Conservation (phyloP, 2,797 vertebrate species). For the Coracias cyanogaster region DNA sequence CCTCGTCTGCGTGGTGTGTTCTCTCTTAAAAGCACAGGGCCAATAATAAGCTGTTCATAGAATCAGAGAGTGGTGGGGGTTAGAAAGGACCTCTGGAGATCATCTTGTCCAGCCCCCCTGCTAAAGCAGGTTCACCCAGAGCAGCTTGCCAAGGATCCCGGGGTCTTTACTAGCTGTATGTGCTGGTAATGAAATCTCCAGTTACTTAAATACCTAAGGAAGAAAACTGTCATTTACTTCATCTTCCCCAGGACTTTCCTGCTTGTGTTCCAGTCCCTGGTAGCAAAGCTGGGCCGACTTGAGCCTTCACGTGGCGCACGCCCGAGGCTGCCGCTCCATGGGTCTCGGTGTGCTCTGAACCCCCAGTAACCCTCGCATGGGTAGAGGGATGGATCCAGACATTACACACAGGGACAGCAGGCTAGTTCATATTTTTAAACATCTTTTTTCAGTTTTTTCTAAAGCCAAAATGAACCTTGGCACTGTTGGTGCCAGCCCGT, state of each 20-base stretch:
- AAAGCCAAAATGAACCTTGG: not conserved
- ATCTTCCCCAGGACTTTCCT: not conserved
- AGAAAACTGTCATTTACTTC: not conserved
- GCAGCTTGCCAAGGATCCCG: not conserved
- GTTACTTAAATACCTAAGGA: not conserved
- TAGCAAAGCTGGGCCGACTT: not conserved
- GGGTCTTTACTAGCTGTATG: not conserved
- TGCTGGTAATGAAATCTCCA: not conserved
- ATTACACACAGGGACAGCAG: not conserved
- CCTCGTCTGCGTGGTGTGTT: rapidly evolving
- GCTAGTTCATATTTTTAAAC: not conserved
- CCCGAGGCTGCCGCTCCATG: rapidly evolving
- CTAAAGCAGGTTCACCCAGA: not conserved
- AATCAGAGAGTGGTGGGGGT: not conserved
- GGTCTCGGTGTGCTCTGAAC: rapidly evolving
- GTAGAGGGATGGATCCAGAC: not conserved
- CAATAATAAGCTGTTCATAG: not conserved
- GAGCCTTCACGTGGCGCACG: rapidly evolving
- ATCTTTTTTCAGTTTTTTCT: not conserved
- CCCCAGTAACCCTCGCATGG: rapidly evolving
- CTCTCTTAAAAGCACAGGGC: not conserved
- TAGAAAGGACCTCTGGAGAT: not conserved
- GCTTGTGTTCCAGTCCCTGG: not conserved
- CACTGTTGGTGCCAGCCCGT: not conserved
- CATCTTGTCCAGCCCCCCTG: not conserved